These are phyloP conservation scores for Kudoa iwatai DNA, from an alignment of 30 jellyfish, hydroid and myxozoan genomes.

Conservation along the genomic window DNA sequence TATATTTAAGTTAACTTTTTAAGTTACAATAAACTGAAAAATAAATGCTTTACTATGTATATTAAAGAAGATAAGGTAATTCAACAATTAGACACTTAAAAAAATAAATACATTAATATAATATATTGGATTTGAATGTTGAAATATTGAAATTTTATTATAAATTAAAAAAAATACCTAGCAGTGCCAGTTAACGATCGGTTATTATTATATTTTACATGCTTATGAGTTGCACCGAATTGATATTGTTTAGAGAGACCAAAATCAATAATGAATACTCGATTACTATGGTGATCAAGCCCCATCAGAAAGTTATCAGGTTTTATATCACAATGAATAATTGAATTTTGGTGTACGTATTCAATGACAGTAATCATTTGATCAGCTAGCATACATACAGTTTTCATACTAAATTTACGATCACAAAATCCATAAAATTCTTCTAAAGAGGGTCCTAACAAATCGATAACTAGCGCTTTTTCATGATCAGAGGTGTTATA, in stretches of 20 bases:
- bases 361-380: conserved; percentile 94
- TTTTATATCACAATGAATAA: conserved; percentile 81
- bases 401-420: conserved; percentile 55
- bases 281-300: conserved; percentile 61
- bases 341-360: conserved; percentile 47
- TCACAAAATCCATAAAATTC: conserved; percentile 52
- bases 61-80: no score
- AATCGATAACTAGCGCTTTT: conserved; percentile 79
- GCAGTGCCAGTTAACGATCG: conserved; percentile 76
- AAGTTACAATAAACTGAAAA: no score
- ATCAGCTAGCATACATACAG: conserved; percentile 70
- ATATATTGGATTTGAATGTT: no score
- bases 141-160: no score
- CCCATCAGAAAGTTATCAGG: conserved; percentile 97
- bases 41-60: no score
- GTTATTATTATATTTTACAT: conserved; percentile 45
- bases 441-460: conserved; percentile 79
- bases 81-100: no score
- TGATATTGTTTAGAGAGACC: conserved; percentile 86
- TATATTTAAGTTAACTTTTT: no score
- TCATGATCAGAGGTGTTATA: conserved; percentile 81
- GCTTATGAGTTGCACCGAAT: conserved; percentile 36
- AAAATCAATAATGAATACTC: conserved; percentile 63
- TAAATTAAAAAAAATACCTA: no score
- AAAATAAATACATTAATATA: no score